Evolutionary conservation across 2,888 invertebrate species (phyloP).

Genomic region (Pemphredon lugubris): DNA sequence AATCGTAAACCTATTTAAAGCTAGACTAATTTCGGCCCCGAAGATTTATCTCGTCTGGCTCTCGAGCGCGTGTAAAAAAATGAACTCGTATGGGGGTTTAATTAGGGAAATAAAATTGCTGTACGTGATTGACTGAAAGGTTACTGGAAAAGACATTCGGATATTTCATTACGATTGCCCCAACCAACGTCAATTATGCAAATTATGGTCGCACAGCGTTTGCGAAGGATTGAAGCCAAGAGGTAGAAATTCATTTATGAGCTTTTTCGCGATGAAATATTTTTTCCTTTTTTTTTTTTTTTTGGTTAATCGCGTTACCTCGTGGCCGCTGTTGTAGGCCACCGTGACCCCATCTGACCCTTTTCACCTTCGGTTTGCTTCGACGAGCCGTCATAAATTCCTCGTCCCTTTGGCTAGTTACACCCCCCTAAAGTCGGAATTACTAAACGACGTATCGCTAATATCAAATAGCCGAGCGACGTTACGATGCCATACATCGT

Average conservation of each 20-base stretch:
- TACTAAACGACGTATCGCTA: no score
- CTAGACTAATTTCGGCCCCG: conserved; percentile 35
- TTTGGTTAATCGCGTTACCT: conserved; percentile 46
- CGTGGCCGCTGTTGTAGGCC: conserved; percentile 21
- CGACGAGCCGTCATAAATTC: conserved; percentile 5
- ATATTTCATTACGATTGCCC: conserved; percentile 55
- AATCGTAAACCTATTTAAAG: conserved; percentile 33
- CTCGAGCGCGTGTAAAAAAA: conserved; percentile 54
- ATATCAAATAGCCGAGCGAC: no score
- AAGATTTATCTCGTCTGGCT: conserved; percentile 58
- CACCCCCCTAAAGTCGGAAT: no score
- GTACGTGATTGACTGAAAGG: conserved; percentile 61
- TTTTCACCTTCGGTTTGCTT: conserved; percentile 10
- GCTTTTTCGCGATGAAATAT: conserved; percentile 40
- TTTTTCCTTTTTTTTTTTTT: conserved; percentile 14
- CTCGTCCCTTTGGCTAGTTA: conserved; percentile 5
- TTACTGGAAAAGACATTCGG: conserved; percentile 54
- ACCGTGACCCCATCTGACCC: conserved; percentile 24
- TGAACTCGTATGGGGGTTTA: conserved; percentile 56
- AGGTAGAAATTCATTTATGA: conserved; percentile 41
- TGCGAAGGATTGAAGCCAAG: conserved; percentile 25
- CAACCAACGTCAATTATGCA: conserved; percentile 61
- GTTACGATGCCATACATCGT: no score
- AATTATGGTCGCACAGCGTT: conserved; percentile 48
- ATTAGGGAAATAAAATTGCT: conserved; percentile 55